Evolutionary conservation across 92 coral and sea anemone genomes (phyloP).

Genomic region (Montipora capitata): DNA sequence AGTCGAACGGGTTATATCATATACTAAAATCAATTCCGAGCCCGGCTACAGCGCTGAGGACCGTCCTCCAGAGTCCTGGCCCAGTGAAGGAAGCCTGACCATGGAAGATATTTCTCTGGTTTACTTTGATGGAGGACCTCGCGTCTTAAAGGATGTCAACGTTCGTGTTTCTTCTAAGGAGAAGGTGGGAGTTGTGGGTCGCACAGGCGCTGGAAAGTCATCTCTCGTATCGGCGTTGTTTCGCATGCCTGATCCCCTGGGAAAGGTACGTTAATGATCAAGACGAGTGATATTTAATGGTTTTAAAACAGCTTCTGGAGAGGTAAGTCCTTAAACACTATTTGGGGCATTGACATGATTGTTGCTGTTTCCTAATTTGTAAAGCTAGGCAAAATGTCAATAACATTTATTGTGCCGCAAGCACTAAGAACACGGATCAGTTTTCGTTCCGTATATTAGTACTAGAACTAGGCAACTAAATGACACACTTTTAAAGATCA

Average conservation of each 20-base stretch:
- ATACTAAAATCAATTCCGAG: slow-evolving; percentile 12
- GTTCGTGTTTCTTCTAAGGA: slow-evolving; percentile 29
- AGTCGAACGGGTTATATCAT: slow-evolving; percentile 16
- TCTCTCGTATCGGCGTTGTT: slow-evolving; percentile 41
- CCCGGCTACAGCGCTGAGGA: slow-evolving; percentile 22
- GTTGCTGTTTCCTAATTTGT: too few relatives aligned
- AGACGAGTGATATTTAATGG: too few relatives aligned
- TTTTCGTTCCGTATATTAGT: too few relatives aligned
- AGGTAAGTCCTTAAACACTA: too few relatives aligned
- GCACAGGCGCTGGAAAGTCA: slow-evolving; percentile 54
- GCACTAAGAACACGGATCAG: too few relatives aligned
- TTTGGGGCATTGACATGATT: too few relatives aligned
- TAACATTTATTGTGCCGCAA: too few relatives aligned
- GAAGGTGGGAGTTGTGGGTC: slow-evolving; percentile 35
- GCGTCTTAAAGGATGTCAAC: not conserved
- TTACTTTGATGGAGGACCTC: slow-evolving; percentile 4
- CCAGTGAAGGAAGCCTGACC: slow-evolving; percentile 7
- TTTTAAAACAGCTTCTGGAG: too few relatives aligned
- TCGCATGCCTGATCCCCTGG: slow-evolving; percentile 37
- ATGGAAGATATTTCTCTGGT: slow-evolving; percentile 6
- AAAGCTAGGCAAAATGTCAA: too few relatives aligned
- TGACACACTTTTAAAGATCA: too few relatives aligned
- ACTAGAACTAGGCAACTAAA: too few relatives aligned
- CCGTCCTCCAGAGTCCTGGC: slow-evolving; percentile 33
- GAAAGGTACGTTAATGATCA: not conserved